Evolutionary conservation across 2,888 invertebrate species (phyloP).

Genomic region (Ennomos quercinarius): DNA sequence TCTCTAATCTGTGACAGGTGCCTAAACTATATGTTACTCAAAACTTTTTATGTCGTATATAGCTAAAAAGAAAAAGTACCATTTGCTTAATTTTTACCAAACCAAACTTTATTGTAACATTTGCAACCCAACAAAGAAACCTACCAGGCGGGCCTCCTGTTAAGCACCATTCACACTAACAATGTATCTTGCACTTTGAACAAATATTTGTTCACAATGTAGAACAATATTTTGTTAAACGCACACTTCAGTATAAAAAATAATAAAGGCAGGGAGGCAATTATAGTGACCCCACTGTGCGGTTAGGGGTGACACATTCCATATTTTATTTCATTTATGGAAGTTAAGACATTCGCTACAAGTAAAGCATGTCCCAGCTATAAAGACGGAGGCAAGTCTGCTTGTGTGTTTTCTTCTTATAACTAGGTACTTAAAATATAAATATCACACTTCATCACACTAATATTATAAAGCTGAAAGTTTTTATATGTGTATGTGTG

Average conservation of each 20-base stretch:
- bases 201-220: constrained; percentile 62
- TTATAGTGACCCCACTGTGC: constrained; percentile 66
- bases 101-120: not conserved
- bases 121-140: constrained; percentile 52
- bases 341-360: too few species aligned
- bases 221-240: constrained; percentile 62
- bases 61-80: too few species aligned
- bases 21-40: too few species aligned
- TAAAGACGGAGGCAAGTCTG: too few species aligned
- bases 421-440: too few species aligned
- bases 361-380: too few species aligned
- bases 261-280: constrained; percentile 69
- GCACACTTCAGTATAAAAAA: constrained; percentile 64
- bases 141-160: constrained; percentile 60
- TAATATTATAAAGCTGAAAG: too few species aligned
- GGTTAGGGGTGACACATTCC: constrained; percentile 17
- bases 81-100: not conserved
- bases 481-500: too few species aligned
- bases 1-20: too few species aligned
- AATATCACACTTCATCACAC: too few species aligned
- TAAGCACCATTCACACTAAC: constrained; percentile 60
- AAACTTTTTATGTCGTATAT: too few species aligned
- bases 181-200: constrained; percentile 63
- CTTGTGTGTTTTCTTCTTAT: too few species aligned
- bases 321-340: not conserved